Evolutionary conservation across 2,113 vertebrate species (phyloP), one percentile per base, ranked within the genome.

Genomic region (Thamnaconus septentrionalis): DNA sequence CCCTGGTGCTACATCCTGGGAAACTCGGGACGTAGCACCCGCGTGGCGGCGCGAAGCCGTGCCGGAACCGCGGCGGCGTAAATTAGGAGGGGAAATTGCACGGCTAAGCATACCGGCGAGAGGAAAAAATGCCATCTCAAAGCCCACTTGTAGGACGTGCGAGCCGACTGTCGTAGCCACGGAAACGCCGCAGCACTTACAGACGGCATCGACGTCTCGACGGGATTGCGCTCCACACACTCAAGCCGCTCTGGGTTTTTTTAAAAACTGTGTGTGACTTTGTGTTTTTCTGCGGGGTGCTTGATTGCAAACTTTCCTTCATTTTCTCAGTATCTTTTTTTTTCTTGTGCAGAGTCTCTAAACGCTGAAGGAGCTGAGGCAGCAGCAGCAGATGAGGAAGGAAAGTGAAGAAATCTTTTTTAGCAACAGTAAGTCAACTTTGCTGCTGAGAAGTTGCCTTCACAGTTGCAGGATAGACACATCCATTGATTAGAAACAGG

Each of bases 51-150:
- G n/a, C n/a, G n/a, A n/a, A 80, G 46, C 50, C 59, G 39, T 50
- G 53, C 65, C 66, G 4, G 57, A 66, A 40, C n/a, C n/a, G n/a
- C n/a, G n/a, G n/a, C n/a, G 41, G 59, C 42, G 40, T 47, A 56
- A 51, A 56, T 60, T 62, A 69, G 69, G 12, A 45, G 46, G 63
- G 81, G 59, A 84, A 79, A 63, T 6, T 41, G 54, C 47, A 3
- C 3, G n/a, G 54, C 64, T 56, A 76, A 68, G 50, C 53, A 64
- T 43, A 46, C 61, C 12, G 41, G 9, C 48, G 71, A 56, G 65
- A 68, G 52, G 56, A 61, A 79, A 67, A 31, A 31, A 2, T 31
- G 18, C 18, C 18, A 79, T 61, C 85, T 54, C 69, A 79, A 69
- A 77, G 64, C 31, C 47, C 4, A 18, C 7, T 9, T 78, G 50